Conservation (phyloP, 2,113 vertebrate genomes). For the Oceanites oceanicus region DNA sequence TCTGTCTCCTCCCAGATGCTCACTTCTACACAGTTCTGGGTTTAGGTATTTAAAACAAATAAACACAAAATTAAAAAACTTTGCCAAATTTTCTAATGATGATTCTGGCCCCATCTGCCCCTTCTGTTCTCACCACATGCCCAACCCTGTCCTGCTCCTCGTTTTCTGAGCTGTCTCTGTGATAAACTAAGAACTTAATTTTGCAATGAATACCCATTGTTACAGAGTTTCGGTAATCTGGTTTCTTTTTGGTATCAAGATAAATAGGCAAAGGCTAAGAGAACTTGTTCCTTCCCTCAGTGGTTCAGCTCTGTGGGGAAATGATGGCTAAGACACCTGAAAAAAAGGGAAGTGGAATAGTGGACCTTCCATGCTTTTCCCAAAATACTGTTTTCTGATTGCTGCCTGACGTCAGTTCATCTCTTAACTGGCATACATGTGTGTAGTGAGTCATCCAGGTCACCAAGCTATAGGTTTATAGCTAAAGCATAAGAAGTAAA, state of each 20-base stretch:
- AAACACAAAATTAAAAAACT: not conserved
- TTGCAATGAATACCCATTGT: not conserved
- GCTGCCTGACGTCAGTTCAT: not conserved
- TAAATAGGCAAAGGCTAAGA: not conserved
- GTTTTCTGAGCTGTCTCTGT: not conserved
- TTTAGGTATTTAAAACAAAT: slow-evolving; percentile 10
- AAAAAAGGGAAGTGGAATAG: not conserved
- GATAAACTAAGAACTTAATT: not conserved
- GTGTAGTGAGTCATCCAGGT: not conserved
- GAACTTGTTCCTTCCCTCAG: not conserved
- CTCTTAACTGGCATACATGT: not conserved
- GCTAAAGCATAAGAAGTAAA: not conserved
- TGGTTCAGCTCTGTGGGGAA: not conserved
- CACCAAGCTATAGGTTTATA: not conserved
- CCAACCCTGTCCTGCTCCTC: not conserved
- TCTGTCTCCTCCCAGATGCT: slow-evolving; percentile 46
- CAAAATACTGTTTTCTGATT: not conserved
- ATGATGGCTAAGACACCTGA: not conserved
- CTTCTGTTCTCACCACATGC: not conserved
- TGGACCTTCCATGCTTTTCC: not conserved
- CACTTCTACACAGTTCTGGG: not conserved
- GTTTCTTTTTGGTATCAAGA: not conserved
- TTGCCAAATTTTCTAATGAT: slow-evolving; percentile 21
- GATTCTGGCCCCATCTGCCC: not conserved
- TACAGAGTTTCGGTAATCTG: not conserved